Base-by-base conservation (phyloP, 2,797 vertebrate genomes). In the Aeoliscus strigatus region DNA sequence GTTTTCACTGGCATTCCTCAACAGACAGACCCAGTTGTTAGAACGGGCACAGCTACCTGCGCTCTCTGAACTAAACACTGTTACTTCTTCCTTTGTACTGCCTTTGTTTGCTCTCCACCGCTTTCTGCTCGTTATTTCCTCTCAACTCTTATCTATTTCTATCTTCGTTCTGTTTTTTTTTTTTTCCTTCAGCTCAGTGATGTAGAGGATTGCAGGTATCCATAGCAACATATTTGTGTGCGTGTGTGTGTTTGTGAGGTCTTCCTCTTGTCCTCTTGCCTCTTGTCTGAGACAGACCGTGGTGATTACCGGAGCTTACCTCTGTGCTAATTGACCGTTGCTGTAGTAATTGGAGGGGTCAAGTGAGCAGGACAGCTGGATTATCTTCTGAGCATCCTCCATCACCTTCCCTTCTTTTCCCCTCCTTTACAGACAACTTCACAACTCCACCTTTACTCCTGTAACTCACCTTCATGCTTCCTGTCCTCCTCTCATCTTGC, bases 261-360 rank as follows among this genome's bases (percentile, higher is more conserved):
- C 14, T 44, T 15, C 30, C 25, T 50, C 12, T 26, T 37, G 52
- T 52, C 47, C 52, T 63, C 34, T 54, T 16, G 37, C 82, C 87
- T 84, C 83, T 87, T 81, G 86, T 86, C 85, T 77, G 51, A 86
- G 80, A 84, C 83, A 87, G 84, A 87, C 87, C 85, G 81, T 67
- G 78, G 79, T 89, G 87, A 89, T 89, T 87, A 86, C 86, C 71
- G 39, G 76, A 84, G 86, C 84, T 88, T 86, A 87, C 86, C 87
- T 85, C 77, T 35, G 77, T 14, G 70, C 82, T 89, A 90, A 88
- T 89, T 89, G 87, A 83, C 69, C 86, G 75, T 73, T 69, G 70
- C 77, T 47, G 69, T 81, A 81, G 84, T 87, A 88, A 90, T 88
- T 83, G 79, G 74, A 83, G 52, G 73, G 86, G 88, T 89, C 86